Conservation (phyloP, 2,113 vertebrate species). For the Natator depressus region DNA sequence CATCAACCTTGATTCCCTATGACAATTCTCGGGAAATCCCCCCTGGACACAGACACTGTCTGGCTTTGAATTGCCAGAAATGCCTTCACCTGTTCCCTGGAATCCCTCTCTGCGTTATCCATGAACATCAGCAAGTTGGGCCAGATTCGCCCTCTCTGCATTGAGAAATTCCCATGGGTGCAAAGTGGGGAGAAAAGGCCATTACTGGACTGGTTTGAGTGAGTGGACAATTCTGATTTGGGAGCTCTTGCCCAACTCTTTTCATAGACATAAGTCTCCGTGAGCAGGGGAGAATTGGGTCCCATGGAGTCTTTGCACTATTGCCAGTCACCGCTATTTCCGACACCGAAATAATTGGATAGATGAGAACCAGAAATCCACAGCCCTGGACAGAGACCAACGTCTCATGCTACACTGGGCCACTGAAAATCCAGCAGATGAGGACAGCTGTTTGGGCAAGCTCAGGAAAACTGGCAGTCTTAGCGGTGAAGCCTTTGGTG, state of each 20-base stretch:
- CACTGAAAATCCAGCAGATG: background rate
- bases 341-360: background rate
- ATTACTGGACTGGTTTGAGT: background rate
- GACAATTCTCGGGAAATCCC: background rate
- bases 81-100: background rate
- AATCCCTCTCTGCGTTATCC: background rate
- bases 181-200: background rate
- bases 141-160: rapidly evolving
- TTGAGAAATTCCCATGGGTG: background rate
- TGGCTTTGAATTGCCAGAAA: background rate
- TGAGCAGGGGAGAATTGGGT: too few species aligned
- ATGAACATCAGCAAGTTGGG: background rate
- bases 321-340: background rate
- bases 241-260: background rate
- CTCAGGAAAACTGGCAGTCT: background rate
- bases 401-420: background rate
- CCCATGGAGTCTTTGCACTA: background rate
- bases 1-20: rapidly evolving
- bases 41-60: background rate
- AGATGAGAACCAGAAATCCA: background rate
- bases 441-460: background rate
- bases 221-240: background rate
- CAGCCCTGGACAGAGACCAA: background rate
- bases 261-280: background rate
- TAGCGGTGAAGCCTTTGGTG: background rate